A percentile compares a stretch with the other conserved stretches of the same genome.
Conservation (phyloP, 2,113 vertebrate species). For the Mormyrus lacerda region DNA sequence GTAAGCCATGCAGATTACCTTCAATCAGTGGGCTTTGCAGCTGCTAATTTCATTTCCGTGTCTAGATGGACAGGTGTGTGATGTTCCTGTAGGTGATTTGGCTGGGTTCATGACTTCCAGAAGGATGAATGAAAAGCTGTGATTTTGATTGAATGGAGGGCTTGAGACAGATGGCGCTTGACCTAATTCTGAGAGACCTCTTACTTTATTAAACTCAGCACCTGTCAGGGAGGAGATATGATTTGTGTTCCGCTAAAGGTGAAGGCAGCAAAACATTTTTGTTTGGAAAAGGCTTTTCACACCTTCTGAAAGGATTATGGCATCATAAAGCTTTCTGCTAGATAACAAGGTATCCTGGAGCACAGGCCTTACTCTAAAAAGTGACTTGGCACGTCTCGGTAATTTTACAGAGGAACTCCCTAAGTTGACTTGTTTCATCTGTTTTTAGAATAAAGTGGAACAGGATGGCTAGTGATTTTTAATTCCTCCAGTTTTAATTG, state of each 20-base stretch:
- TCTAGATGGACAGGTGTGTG: slow-evolving; percentile 46
- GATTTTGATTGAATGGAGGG: slow-evolving; percentile 19
- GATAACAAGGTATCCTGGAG: background rate
- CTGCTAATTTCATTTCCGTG: slow-evolving; percentile 55
- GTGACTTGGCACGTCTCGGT: background rate
- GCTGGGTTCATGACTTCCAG: slow-evolving; percentile 29
- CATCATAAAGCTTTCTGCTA: background rate
- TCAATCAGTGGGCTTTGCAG: background rate
- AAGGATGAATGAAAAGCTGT: slow-evolving; percentile 30
- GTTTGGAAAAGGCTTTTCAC: background rate
- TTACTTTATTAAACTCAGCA: slow-evolving; percentile 23
- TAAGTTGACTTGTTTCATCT: background rate
- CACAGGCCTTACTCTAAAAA: background rate
- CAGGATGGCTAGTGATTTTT: background rate
- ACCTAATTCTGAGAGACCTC: slow-evolving; percentile 18
- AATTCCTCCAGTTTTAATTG: background rate
- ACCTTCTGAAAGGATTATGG: background rate
- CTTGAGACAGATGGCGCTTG: slow-evolving; percentile 25
- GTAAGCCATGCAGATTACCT: background rate
- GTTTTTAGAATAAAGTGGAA: background rate
- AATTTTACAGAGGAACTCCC: background rate
- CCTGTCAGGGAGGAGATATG: slow-evolving; percentile 13
- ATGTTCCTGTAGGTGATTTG: slow-evolving; percentile 31
- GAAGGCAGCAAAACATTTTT: slow-evolving; percentile 1
- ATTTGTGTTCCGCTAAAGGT: slow-evolving; percentile 2